Percentiles rank a stretch among this genome's conserved stretches.
phyloP scores from a whole-genome alignment of 2,113 vertebrate species.

The Pao palembangensis region DNA sequence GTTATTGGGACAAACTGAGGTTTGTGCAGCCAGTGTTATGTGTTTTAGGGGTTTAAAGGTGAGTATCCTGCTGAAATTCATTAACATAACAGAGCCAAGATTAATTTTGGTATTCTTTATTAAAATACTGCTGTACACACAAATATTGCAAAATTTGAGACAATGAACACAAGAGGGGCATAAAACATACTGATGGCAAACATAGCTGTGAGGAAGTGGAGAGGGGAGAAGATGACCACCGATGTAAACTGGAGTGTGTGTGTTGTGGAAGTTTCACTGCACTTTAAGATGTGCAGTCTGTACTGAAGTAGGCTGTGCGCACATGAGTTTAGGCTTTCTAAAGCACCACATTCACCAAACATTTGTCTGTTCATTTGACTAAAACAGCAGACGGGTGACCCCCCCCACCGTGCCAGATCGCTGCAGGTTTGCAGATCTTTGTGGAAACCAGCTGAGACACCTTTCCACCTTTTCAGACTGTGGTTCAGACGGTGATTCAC shows the following conservation, averaged over 20 bases:
- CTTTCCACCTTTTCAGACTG: no score
- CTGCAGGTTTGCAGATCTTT: constrained; percentile 39
- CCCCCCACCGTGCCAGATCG: constrained; percentile 33
- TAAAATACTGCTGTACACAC: constrained; percentile 99
- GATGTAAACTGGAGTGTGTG: constrained; percentile 61
- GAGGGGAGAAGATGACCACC: constrained; percentile 29
- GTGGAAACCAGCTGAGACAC: background rate
- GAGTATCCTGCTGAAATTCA: background rate
- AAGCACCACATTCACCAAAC: constrained; percentile 73
- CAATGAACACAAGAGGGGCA: constrained; percentile 74
- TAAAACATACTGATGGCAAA: constrained; percentile 74
- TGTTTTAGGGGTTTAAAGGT: no score
- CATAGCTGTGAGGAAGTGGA: constrained; percentile 52
- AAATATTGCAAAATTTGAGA: constrained; percentile 87
- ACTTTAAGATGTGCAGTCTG: constrained; percentile 31
- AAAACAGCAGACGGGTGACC: constrained; percentile 59
- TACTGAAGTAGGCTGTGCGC: constrained; percentile 15
- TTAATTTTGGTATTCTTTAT: constrained; percentile 96
- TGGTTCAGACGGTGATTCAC: background rate
- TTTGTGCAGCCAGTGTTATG: background rate
- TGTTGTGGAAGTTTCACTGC: constrained; percentile 6
- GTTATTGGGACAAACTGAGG: background rate
- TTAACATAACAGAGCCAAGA: background rate
- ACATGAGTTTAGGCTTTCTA: background rate
- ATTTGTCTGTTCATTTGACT: constrained; percentile 50